Conservation (phyloP, 1,140 invertebrate genomes). For the Hylaeus volcanicus region DNA sequence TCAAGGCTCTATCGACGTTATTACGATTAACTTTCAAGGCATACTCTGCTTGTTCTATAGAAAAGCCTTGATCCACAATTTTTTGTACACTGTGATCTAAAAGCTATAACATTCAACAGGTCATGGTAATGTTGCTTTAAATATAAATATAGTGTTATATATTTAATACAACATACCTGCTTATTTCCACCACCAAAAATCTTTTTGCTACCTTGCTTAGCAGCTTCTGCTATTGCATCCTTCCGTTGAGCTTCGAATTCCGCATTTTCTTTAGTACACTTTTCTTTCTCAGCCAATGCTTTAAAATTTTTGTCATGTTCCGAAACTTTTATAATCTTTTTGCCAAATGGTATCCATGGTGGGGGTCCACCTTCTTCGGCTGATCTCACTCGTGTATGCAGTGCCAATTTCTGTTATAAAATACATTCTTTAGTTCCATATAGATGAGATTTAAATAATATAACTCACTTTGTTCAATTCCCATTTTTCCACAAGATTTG, state of each 20-base stretch:
- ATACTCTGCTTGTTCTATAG: slow-evolving; percentile 88
- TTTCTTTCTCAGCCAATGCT: slow-evolving; percentile 84
- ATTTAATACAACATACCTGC: slow-evolving; percentile 80
- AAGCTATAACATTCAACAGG: slow-evolving; percentile 74
- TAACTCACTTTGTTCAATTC: slow-evolving; percentile 87
- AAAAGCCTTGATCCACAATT: slow-evolving; percentile 90
- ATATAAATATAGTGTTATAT: background rate
- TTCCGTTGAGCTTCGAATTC: slow-evolving; percentile 93
- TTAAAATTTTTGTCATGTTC: slow-evolving; percentile 87
- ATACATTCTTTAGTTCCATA: background rate
- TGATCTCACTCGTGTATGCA: slow-evolving; percentile 83
- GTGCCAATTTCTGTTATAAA: slow-evolving; percentile 84
- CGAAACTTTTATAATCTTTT: slow-evolving; percentile 84
- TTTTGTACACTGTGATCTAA: slow-evolving; percentile 90
- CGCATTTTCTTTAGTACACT: slow-evolving; percentile 84
- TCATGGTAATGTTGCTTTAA: slow-evolving; percentile 36
- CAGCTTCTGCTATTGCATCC: slow-evolving; percentile 92
- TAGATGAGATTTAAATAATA: slow-evolving; percentile 7
- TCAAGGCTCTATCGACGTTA: slow-evolving; percentile 87
- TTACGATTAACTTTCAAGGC: slow-evolving; percentile 87
- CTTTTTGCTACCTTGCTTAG: slow-evolving; percentile 85
- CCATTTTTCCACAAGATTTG: slow-evolving; percentile 93
- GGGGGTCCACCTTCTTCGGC: slow-evolving; percentile 89
- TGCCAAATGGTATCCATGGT: slow-evolving; percentile 95
- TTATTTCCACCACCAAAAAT: slow-evolving; percentile 86